These are phyloP conservation scores for Pipistrellus pipistrellus DNA, from an alignment of 2,797 vertebrate species.

Conservation along the genomic window DNA sequence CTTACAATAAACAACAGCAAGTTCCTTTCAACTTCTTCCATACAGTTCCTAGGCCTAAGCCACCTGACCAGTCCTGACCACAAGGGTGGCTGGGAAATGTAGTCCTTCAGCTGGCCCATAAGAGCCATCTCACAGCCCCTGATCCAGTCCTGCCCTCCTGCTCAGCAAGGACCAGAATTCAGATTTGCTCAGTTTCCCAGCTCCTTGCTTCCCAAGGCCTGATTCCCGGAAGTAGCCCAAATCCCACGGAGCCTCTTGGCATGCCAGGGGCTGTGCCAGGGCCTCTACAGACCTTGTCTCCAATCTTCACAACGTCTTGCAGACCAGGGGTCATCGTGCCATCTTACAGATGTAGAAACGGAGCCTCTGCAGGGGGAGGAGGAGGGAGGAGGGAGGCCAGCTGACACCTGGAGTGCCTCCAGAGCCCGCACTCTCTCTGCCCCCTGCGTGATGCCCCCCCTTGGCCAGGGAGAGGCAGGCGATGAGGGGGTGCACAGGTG, in stretches of 20 bases:
- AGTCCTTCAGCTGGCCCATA: not conserved
- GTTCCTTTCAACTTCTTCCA: not conserved
- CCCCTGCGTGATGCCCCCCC: no score
- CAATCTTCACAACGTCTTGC: not conserved
- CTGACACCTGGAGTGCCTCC: not conserved
- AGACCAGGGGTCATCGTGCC: not conserved
- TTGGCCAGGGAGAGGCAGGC: not conserved
- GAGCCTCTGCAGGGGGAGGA: no score
- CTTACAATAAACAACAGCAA: not conserved
- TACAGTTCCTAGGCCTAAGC: not conserved
- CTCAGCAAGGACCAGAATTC: not conserved
- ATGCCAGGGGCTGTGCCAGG: not conserved
- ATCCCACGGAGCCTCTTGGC: fast-evolving
- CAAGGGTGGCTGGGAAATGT: not conserved
- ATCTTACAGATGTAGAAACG: not conserved
- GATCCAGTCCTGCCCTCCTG: not conserved
- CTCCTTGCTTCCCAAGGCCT: not conserved
- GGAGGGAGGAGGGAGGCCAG: not conserved
- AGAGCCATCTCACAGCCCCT: not conserved
- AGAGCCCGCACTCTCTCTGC: fast-evolving
- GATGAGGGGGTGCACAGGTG: not conserved
- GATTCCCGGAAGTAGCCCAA: fast-evolving
- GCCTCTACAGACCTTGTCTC: not conserved
- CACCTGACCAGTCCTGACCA: not conserved
- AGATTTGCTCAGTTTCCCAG: not conserved